Conservation (phyloP, 2,888 invertebrate species). For the Eurytoma californica region DNA sequence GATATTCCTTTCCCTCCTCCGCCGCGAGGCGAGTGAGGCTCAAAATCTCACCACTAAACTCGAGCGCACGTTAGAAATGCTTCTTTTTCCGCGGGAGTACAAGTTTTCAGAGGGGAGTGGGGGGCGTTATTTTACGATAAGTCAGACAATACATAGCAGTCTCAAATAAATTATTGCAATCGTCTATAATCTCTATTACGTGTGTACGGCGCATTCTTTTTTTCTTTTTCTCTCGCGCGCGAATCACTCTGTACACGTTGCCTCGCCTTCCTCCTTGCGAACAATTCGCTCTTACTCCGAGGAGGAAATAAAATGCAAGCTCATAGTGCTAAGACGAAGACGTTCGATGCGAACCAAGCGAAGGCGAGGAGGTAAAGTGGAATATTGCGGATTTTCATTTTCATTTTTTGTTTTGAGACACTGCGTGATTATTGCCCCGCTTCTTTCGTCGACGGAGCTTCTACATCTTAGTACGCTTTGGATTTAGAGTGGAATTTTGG, state of each 20-base stretch:
- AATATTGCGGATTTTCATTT: neutral
- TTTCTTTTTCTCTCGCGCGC: neutral
- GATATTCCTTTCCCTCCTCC: too few relatives aligned
- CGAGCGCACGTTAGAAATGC: slow-evolving; percentile 28
- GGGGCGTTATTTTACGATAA: slow-evolving; percentile 8
- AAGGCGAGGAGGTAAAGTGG: neutral
- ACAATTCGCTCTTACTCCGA: neutral
- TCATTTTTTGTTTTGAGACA: neutral
- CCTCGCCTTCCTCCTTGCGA: neutral
- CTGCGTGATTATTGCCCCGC: too few relatives aligned
- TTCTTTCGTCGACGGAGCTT: too few relatives aligned
- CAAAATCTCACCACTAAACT: neutral
- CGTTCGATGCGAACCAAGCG: slow-evolving; percentile 8
- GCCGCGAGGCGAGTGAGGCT: neutral
- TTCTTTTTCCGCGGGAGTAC: neutral
- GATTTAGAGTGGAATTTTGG: too few relatives aligned
- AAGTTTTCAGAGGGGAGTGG: neutral
- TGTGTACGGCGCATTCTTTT: neutral
- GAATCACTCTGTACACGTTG: neutral
- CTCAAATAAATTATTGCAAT: slow-evolving; percentile 57
- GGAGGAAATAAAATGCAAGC: slow-evolving; percentile 13
- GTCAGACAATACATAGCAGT: slow-evolving; percentile 47
- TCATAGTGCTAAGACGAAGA: slow-evolving; percentile 1
- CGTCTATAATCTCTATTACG: slow-evolving; percentile 46
- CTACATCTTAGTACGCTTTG: too few relatives aligned